Evolutionary conservation across 2,888 invertebrate genomes (phyloP).

Genomic region (Blastobasis adustella): DNA sequence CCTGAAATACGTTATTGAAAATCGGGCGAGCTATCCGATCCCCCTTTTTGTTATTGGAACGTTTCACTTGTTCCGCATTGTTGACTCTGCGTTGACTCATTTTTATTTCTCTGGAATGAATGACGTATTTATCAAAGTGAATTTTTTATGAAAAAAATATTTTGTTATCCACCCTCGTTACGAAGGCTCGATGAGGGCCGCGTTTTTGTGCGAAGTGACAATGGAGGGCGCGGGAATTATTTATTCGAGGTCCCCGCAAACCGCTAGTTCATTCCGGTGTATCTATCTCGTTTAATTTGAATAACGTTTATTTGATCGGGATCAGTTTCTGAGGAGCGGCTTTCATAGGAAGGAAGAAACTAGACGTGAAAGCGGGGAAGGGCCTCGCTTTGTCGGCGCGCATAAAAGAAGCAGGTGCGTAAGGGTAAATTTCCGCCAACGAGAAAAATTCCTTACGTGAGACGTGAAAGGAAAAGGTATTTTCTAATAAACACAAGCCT

Average conservation of each 20-base stretch:
- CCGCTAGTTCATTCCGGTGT: conserved; percentile 16
- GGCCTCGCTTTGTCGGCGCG: conserved; percentile 27
- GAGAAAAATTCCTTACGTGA: conserved; percentile 41
- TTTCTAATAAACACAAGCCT: conserved; percentile 45
- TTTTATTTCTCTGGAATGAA: conserved; percentile 50
- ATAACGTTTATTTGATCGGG: conserved; percentile 37
- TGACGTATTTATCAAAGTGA: conserved; percentile 50
- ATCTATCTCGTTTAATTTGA: conserved; percentile 28
- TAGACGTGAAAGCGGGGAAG: conserved; percentile 25
- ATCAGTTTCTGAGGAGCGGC: conserved; percentile 15
- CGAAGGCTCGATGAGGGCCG: conserved; percentile 24
- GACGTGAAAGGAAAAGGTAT: conserved; percentile 44
- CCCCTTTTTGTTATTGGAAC: conserved; percentile 58
- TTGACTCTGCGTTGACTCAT: conserved; percentile 52
- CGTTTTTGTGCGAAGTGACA: conserved; percentile 34
- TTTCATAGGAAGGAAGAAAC: conserved; percentile 18
- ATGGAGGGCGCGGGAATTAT: conserved; percentile 30
- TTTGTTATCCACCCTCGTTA: conserved; percentile 38
- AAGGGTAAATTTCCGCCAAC: conserved; percentile 38
- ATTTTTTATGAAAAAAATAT: conserved; percentile 33
- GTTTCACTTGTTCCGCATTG: conserved; percentile 62
- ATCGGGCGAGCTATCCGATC: conserved; percentile 41
- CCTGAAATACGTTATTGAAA: conserved; percentile 57
- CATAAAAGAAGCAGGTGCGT: conserved; percentile 41
- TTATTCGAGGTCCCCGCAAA: conserved; percentile 16